Conservation (phyloP, 2,797 vertebrate genomes). For the Lepidocolaptes lacrymiger region DNA sequence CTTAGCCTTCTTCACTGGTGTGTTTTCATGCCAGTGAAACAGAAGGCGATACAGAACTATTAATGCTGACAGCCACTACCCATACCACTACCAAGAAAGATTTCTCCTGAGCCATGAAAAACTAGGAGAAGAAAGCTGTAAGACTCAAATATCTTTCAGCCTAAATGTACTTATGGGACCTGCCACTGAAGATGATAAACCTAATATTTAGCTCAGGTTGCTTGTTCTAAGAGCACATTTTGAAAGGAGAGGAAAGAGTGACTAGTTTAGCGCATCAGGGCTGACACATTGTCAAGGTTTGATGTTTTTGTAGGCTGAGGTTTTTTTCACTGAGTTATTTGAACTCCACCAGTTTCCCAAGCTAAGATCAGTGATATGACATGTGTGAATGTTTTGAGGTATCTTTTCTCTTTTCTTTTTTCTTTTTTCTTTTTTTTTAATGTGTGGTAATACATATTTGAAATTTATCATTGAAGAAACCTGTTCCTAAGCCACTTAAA, state of each 20-base stretch:
- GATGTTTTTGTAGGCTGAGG: background rate
- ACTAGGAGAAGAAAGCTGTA: background rate
- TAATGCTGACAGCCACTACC: background rate
- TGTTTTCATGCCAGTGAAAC: background rate
- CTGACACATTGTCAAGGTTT: background rate
- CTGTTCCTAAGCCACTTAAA: background rate
- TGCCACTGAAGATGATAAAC: background rate
- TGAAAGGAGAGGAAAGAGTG: background rate
- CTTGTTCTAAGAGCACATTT: background rate
- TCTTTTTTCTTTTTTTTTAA: background rate
- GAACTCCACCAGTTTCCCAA: background rate
- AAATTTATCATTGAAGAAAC: background rate
- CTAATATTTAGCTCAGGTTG: background rate
- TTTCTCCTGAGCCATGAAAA: background rate
- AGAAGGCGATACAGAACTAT: background rate
- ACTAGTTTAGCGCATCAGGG: background rate
- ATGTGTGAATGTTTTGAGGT: background rate
- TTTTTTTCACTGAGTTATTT: background rate
- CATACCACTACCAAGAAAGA: background rate
- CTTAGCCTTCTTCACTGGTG: background rate
- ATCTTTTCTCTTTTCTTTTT: background rate
- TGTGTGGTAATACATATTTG: background rate
- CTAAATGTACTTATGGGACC: background rate
- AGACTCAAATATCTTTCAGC: background rate
- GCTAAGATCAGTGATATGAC: background rate